Base-by-base conservation (phyloP, 2,797 vertebrate genomes). In the Pteronotus mesoamericanus region DNA sequence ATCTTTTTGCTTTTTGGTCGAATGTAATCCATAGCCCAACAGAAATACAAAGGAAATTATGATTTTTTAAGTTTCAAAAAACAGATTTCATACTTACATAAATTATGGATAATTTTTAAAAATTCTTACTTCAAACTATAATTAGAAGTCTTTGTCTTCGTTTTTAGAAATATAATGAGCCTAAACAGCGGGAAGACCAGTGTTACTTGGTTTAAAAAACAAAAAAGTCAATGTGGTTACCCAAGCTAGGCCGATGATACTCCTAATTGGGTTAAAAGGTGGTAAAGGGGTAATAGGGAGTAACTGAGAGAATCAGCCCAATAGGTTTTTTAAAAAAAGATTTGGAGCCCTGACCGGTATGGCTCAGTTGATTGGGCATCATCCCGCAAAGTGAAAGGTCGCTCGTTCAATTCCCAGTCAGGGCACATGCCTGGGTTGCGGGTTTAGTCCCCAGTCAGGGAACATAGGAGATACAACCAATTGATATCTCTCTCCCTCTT, bases 11-110 rank as follows among this genome's bases (percentile, higher is more conserved):
- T 89, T 71, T 89, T 71, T 57, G 51, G 34, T 59, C 94, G 32
- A 92, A 90, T 86, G 26, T 84, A 92, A 78, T 93, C 77, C 44
- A 83, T 16, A 90, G 22, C 21, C n/a, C 71, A 86, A 34, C 34
- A 57, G 59, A 96, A 94, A 94, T 26, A 93, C 44, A 94, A 93
- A 46, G 37, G 34, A 93, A 89, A 95, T 74, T 48, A 22, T n/a
- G 22, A 55, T 74, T 74, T 87, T 75, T 93, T 29, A 86, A 86
- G 61, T 86, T 69, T 89, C 64, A 97, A 86, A 84, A 84, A 89
- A 71, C 7, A 89, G 69, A 26, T 72, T 89, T 57, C 85, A 94
- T 94, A 90, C 18, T 91, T 87, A 82, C 1, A 26, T 53, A 84
- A 93, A 93, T 71, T 71, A 59, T 66, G 90, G 46, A 87, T 82